Base-by-base conservation (phyloP, 2,797 vertebrate genomes). In the Furcifer pardalis region DNA sequence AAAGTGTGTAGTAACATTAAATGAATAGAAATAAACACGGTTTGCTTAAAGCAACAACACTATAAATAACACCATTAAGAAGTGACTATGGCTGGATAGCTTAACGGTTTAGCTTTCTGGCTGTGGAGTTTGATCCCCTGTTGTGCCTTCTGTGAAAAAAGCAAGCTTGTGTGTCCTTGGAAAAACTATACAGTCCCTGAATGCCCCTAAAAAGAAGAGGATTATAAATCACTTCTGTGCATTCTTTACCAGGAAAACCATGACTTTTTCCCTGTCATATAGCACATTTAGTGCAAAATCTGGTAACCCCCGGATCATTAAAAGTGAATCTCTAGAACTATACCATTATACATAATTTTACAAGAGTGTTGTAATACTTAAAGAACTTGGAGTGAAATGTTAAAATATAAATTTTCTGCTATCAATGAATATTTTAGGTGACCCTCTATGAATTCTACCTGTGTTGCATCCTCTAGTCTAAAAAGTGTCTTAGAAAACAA, bases 271-370 rank as follows among this genome's bases (percentile, higher is more conserved):
- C n/a, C n/a, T n/a, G n/a, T n/a, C n/a, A n/a, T n/a, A n/a, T 77
- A 37, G 7, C 1, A 75, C 4, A 40, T 86, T 88, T 52, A 84
- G 37, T 56, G 23, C 46, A 81, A 79, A 87, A 71, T 7, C 80
- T 63, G 77, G 3, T 15, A 52, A 71, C 1, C 7, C 83, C 82
- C 86, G 79, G 1, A 12, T 63, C n/a, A 72, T 81, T 74, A 8
- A 32, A 8, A 9, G 12, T 82, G 2, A 44, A 71, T 59, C 76
- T 77, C 37, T 13, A 65, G 75, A 80, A 59, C 0, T 49, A 3
- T 27, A n/a, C 52, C 0, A 69, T 74, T 44, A 13, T 77, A 27
- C 32, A 7, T 56, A 5, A 37, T 27, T 72, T 25, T 68, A 23
- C 7, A 52, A 79, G 52, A 44, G 15, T 75, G 69, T 5, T 65